phyloP scores from a whole-genome alignment of 2,113 vertebrate species.

The Tringa solitaria region DNA sequence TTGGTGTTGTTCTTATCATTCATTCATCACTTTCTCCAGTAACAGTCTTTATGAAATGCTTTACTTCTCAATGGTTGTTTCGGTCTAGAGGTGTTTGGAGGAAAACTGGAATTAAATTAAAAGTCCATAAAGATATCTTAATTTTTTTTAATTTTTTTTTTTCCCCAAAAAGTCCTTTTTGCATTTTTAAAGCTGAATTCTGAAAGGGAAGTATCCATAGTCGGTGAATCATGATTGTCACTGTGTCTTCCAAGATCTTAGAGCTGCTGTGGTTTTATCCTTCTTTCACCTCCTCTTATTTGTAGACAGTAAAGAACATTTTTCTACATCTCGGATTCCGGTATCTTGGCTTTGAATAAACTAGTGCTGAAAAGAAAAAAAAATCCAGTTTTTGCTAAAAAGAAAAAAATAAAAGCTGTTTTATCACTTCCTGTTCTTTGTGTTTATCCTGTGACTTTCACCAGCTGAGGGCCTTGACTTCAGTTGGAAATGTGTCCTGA shows the following conservation, averaged over 20 bases:
- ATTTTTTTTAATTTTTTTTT: background rate
- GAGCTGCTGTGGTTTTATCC: background rate
- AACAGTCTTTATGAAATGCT: background rate
- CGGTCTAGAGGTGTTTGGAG: background rate
- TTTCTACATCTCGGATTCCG: background rate
- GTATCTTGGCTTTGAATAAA: background rate
- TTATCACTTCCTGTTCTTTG: background rate
- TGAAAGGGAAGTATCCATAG: background rate
- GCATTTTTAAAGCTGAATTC: background rate
- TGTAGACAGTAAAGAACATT: background rate
- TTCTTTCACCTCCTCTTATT: background rate
- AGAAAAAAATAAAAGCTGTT: background rate
- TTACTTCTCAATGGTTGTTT: background rate
- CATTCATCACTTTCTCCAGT: background rate
- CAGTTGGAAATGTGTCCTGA: background rate
- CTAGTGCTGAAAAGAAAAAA: background rate
- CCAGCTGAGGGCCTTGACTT: background rate
- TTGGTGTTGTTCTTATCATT: background rate
- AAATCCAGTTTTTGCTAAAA: background rate
- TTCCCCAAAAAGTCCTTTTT: background rate
- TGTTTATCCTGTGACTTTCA: background rate
- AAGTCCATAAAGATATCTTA: background rate
- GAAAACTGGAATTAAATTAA: background rate
- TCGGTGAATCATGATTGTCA: background rate
- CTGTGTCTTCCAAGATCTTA: background rate